A percentile compares a stretch with the other conserved stretches of the same genome.
phyloP scores from a whole-genome alignment of 2,113 vertebrate genomes.

The Onychostruthus taczanowskii region DNA sequence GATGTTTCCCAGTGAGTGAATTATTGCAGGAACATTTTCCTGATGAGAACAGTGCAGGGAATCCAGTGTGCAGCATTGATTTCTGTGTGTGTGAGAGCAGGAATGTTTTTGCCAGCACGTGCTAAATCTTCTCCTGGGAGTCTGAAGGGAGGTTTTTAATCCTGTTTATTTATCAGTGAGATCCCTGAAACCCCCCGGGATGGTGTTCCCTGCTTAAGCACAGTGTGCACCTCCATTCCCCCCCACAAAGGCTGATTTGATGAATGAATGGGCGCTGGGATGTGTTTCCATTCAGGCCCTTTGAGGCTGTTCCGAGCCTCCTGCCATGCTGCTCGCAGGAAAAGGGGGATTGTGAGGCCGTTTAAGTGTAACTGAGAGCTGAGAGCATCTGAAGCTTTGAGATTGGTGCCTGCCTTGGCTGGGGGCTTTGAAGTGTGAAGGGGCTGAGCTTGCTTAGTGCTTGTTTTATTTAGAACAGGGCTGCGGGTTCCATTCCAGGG shows the following conservation, averaged over 20 bases:
- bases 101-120: not conserved
- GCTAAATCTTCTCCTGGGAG: not conserved
- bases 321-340: not conserved
- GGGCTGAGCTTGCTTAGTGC: not conserved
- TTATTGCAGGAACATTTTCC: not conserved
- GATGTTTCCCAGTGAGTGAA: not conserved
- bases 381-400: not conserved
- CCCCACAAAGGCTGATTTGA: not conserved
- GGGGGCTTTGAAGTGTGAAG: not conserved
- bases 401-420: not conserved
- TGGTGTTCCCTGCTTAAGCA: not conserved
- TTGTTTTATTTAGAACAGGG: not conserved
- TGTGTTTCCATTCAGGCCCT: not conserved
- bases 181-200: not conserved
- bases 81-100: not conserved
- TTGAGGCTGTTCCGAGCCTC: not conserved
- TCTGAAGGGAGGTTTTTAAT: not conserved
- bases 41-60: not conserved
- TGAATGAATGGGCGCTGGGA: not conserved
- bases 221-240: not conserved
- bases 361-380: not conserved
- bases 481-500: not conserved
- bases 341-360: not conserved
- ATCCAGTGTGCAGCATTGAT: not conserved
- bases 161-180: not conserved